Conservation (phyloP, 92 coral and sea anemone genomes). For the Paramuricea clavata region DNA sequence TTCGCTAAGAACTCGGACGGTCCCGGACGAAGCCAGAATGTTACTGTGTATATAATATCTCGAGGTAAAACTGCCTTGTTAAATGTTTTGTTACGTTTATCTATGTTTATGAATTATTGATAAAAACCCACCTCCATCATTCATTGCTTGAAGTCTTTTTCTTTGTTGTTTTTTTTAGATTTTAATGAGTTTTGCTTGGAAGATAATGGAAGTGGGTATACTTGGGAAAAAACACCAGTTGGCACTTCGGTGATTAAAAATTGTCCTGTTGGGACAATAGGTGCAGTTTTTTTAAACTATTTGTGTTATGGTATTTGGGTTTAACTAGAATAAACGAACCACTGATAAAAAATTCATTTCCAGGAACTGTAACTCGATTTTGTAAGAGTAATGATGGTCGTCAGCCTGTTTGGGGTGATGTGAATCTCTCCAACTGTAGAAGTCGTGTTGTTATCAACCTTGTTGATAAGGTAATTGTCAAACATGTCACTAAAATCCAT, state of each 20-base stretch:
- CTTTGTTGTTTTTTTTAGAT: too few relatives aligned
- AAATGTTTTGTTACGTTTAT: too few relatives aligned
- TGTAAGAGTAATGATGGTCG: constrained; percentile 14
- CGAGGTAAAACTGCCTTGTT: constrained; percentile 44
- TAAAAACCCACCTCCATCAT: too few relatives aligned
- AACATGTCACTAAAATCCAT: not conserved
- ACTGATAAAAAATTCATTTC: not conserved
- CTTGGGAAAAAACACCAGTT: constrained; percentile 34
- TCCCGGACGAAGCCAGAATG: constrained; percentile 46
- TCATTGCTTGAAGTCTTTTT: not conserved
- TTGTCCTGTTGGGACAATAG: constrained; percentile 20
- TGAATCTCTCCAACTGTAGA: constrained; percentile 46
- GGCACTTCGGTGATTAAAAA: not conserved
- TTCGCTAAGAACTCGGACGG: constrained; percentile 52
- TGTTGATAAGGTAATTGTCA: constrained; percentile 21
- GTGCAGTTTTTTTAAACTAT: not conserved
- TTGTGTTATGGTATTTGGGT: not conserved
- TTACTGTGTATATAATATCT: constrained; percentile 16
- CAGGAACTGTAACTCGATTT: constrained; percentile 34
- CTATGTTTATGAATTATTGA: too few relatives aligned
- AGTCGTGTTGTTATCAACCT: not conserved
- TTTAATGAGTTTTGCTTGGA: constrained; percentile 28
- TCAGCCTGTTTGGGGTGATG: constrained; percentile 55
- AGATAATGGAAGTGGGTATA: not conserved
- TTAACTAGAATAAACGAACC: not conserved